phyloP scores from a whole-genome alignment of 1,140 invertebrate species.

The Drosophila bocqueti region DNA sequence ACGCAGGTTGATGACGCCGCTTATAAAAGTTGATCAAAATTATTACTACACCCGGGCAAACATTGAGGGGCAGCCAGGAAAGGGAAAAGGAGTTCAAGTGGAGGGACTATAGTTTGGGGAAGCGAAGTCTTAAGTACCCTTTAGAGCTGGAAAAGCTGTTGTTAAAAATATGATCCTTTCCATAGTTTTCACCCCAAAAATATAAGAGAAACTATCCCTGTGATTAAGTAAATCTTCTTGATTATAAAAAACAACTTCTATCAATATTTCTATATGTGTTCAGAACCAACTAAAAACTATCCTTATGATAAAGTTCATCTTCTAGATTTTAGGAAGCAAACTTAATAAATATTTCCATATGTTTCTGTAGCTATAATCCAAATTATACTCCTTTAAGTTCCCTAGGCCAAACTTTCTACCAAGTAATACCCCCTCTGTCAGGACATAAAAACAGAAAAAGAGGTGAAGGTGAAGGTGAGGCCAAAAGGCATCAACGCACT shows the following conservation, averaged over 20 bases:
- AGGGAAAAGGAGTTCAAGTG: neutral
- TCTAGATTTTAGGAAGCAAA: neutral
- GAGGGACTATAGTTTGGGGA: neutral
- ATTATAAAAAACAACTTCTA: too few species aligned
- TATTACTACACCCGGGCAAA: conserved; percentile 66
- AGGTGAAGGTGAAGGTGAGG: conserved; percentile 22
- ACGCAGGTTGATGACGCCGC: conserved; percentile 54
- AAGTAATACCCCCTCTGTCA: conserved; percentile 20
- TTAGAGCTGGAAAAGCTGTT: neutral
- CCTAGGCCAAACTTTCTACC: neutral
- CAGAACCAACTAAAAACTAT: too few species aligned
- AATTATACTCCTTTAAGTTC: neutral
- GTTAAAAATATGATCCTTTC: too few species aligned
- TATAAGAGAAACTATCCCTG: too few species aligned
- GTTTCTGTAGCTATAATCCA: neutral
- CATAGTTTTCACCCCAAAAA: too few species aligned
- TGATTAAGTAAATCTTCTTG: too few species aligned
- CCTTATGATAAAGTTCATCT: too few species aligned
- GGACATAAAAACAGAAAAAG: conserved; percentile 14
- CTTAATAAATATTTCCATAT: neutral
- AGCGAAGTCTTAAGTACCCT: neutral
- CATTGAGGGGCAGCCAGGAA: conserved; percentile 39
- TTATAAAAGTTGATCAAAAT: conserved; percentile 82
- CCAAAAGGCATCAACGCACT: conserved; percentile 13
- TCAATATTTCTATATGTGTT: too few species aligned